Conservation (phyloP, 2,797 vertebrate genomes). For the Emys orbicularis region DNA sequence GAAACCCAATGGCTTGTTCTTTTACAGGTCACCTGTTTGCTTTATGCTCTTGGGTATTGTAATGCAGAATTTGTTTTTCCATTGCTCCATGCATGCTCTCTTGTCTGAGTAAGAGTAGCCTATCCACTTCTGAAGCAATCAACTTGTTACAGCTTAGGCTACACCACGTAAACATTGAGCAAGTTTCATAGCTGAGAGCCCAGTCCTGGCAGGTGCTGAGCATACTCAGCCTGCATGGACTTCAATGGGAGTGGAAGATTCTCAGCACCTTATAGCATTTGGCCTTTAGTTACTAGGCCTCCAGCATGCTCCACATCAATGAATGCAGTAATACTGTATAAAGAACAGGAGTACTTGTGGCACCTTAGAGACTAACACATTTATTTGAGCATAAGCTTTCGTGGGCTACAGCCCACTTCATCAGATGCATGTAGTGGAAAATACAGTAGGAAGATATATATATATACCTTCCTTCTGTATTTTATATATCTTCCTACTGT, state of each 20-base stretch:
- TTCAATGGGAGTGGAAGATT: neutral
- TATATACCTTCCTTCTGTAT: too few species aligned
- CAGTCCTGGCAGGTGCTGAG: rapidly evolving
- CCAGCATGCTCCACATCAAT: rapidly evolving
- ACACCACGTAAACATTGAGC: neutral
- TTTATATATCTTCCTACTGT: too few species aligned
- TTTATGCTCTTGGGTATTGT: slow-evolving; percentile 48
- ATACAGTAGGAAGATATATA: too few species aligned
- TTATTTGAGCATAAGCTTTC: too few species aligned
- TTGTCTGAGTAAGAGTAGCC: slow-evolving; percentile 14
- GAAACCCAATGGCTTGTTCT: neutral
- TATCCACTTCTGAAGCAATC: slow-evolving; percentile 33
- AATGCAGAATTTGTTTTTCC: slow-evolving; percentile 62
- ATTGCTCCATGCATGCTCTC: neutral
- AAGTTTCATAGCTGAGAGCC: neutral
- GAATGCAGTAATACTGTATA: rapidly evolving
- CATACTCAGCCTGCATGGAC: neutral
- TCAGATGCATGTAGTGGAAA: too few species aligned
- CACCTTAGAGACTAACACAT: too few species aligned
- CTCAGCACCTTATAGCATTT: rapidly evolving
- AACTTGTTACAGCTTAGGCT: slow-evolving; percentile 24
- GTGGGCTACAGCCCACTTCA: too few species aligned
- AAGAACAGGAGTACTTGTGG: too few species aligned
- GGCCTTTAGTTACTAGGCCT: neutral
- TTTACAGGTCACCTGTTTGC: slow-evolving; percentile 55